Percentiles rank a stretch among this genome's conserved stretches.
These are phyloP conservation scores for Trichogramma evanescens DNA, from an alignment of 2,888 invertebrate genomes.

Conservation along the genomic window DNA sequence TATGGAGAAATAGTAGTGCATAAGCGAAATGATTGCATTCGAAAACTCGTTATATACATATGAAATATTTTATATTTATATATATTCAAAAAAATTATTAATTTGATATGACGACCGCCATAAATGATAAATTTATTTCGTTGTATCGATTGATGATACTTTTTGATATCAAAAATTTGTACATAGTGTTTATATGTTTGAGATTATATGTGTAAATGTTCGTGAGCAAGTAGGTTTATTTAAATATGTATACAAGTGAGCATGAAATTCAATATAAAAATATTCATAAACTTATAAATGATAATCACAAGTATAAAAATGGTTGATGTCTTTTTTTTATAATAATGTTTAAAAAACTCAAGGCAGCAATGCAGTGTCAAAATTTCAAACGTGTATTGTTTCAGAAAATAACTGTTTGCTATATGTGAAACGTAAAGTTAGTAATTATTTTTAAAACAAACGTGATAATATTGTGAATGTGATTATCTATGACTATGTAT, in stretches of 20 bases:
- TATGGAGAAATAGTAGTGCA: conserved; percentile 37
- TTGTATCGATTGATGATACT: conserved; percentile 34
- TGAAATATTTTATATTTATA: conserved; percentile 23
- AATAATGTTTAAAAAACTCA: no score
- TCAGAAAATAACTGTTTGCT: conserved; percentile 3
- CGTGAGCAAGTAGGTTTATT: background rate
- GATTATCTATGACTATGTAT: conserved; percentile 6
- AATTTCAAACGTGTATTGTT: conserved; percentile 6
- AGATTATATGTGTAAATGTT: conserved; percentile 23
- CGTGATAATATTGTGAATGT: background rate
- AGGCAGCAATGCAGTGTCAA: background rate
- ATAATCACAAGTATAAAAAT: no score
- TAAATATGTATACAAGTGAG: conserved; percentile 28
- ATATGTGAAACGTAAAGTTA: conserved; percentile 2
- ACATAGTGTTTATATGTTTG: conserved; percentile 21
- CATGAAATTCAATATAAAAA: no score
- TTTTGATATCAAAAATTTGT: conserved; percentile 31
- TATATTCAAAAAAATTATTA: conserved; percentile 29
- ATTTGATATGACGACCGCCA: conserved; percentile 38
- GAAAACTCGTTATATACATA: conserved; percentile 27
- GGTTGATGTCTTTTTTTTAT: no score
- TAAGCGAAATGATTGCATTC: conserved; percentile 32
- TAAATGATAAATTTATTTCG: conserved; percentile 37
- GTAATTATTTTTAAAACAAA: background rate
- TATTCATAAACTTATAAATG: no score